Conservation (phyloP, 23 tunicate genomes). For the Oikopleura vanhoeffeni region DNA sequence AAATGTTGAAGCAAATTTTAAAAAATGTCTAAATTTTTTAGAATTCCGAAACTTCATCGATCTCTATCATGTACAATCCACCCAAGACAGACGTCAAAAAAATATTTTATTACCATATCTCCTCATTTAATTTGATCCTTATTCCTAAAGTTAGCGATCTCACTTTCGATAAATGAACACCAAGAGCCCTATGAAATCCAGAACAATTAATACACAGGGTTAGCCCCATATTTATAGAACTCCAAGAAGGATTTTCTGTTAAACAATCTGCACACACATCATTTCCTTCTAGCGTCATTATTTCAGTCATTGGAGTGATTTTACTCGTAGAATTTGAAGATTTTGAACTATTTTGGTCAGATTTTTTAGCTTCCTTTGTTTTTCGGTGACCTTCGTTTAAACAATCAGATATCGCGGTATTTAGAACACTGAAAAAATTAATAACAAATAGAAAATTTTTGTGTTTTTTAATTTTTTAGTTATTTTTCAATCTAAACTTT, state of each 20-base stretch:
- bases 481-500: too few relatives aligned
- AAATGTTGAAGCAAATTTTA: too few relatives aligned
- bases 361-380: not conserved
- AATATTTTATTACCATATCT: too few relatives aligned
- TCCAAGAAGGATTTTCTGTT: not conserved
- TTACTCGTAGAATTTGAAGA: not conserved
- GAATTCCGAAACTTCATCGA: too few relatives aligned
- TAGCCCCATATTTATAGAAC: not conserved
- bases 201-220: not conserved
- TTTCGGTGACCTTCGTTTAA: not conserved
- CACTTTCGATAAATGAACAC: conserved; percentile 1
- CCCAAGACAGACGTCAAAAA: too few relatives aligned
- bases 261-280: not conserved
- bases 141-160: too few relatives aligned
- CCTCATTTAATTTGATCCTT: too few relatives aligned
- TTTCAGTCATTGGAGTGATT: not conserved
- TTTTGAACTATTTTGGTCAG: not conserved
- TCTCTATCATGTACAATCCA: too few relatives aligned
- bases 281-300: not conserved
- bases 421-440: not conserved
- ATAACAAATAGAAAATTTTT: too few relatives aligned
- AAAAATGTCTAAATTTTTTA: too few relatives aligned
- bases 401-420: not conserved
- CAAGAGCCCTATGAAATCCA: not conserved
- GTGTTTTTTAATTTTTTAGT: too few relatives aligned